Conservation (phyloP, 1,140 invertebrate genomes). For the Theocolax elegans region DNA sequence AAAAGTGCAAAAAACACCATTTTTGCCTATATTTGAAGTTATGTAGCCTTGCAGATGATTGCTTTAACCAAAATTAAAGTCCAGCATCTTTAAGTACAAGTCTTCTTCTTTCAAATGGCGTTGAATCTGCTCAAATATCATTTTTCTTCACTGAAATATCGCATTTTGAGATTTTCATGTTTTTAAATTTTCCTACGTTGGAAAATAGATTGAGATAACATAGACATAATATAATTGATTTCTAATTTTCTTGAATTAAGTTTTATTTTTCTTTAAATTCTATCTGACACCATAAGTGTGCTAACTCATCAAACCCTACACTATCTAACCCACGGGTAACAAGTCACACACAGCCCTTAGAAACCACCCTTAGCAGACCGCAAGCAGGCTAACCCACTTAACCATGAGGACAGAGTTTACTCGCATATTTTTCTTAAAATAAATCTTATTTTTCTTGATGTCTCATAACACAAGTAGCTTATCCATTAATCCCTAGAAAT, state of each 20-base stretch:
- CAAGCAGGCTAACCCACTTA: background rate
- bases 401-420: background rate
- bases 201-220: background rate
- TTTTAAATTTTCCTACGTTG: background rate
- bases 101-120: background rate
- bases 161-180: background rate
- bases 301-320: background rate
- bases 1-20: background rate
- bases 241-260: background rate
- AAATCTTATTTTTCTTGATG: conserved; percentile 10
- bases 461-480: conserved; percentile 6
- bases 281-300: background rate
- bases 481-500: background rate
- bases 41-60: background rate
- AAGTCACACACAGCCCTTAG: background rate
- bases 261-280: background rate
- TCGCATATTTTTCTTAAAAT: conserved; percentile 2
- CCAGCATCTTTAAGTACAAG: background rate
- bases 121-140: conserved; percentile 1
- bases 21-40: background rate
- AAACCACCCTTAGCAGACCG: no score
- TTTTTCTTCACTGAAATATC: background rate
- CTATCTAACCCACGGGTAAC: background rate
- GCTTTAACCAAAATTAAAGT: background rate
- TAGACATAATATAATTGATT: background rate